phyloP scores from a whole-genome alignment of 2,113 vertebrate genomes.

The Cyprinodon tularosa region DNA sequence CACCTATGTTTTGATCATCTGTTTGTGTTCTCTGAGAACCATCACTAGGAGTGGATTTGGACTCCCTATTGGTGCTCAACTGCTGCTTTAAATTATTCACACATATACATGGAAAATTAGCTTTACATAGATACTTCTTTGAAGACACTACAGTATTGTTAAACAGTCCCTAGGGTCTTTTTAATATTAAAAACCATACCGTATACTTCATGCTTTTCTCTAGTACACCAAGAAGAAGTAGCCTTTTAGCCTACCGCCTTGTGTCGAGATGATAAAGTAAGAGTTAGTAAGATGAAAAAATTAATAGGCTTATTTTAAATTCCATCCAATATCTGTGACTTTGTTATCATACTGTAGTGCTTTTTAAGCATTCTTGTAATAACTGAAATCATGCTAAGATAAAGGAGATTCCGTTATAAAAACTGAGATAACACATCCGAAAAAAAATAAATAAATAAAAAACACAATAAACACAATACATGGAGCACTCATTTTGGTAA shows the following conservation, averaged over 20 bases:
- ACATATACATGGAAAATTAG: neutral
- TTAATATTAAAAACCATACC: neutral
- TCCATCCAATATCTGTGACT: neutral
- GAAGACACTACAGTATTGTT: neutral
- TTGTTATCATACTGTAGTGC: neutral
- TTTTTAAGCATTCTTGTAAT: constrained; percentile 49
- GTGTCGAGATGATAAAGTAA: neutral
- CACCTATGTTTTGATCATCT: no score
- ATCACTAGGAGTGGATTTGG: no score
- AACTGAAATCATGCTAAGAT: constrained; percentile 23
- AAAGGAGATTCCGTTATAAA: constrained; percentile 14
- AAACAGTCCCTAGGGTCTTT: neutral
- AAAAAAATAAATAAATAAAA: constrained; percentile 52
- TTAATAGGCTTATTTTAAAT: neutral
- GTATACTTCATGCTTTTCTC: neutral
- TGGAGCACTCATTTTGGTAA: constrained; percentile 11
- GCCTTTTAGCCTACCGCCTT: neutral
- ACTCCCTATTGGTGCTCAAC: neutral
- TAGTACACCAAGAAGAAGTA: neutral
- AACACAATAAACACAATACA: constrained; percentile 35
- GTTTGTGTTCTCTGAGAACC: no score
- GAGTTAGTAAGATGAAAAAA: neutral
- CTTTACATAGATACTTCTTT: no score
- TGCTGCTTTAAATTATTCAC: neutral
- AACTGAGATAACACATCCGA: constrained; percentile 48